These are phyloP conservation scores for Machimus atricapillus DNA, from an alignment of 2,888 invertebrate species.

Conservation along the genomic window DNA sequence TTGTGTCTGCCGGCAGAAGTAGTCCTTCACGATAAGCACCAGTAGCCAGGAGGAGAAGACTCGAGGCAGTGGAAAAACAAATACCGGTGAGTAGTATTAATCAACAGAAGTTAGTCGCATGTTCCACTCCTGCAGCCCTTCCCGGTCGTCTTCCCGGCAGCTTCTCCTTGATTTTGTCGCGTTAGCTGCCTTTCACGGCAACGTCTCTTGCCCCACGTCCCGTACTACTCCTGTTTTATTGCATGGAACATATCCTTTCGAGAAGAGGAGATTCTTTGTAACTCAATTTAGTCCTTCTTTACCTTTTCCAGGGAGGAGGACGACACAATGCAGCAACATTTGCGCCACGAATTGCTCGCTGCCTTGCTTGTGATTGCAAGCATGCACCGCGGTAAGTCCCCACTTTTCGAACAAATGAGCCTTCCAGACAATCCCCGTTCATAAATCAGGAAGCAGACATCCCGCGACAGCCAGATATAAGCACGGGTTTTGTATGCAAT, in stretches of 20 bases:
- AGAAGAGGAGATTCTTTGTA: conserved; percentile 4
- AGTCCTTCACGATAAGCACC: conserved; percentile 24
- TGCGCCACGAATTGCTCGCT: conserved; percentile 33
- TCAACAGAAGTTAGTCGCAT: conserved; percentile 8
- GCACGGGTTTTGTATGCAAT: neutral
- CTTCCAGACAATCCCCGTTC: conserved; percentile 19
- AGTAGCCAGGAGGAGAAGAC: conserved; percentile 1
- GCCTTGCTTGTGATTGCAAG: conserved; percentile 22
- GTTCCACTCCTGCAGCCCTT: neutral
- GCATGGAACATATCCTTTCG: neutral
- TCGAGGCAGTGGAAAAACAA: conserved; percentile 12
- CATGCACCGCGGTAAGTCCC: conserved; percentile 39
- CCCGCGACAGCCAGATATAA: conserved; percentile 3
- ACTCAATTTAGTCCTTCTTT: conserved; percentile 26
- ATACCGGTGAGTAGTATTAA: conserved; percentile 35
- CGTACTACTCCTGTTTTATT: neutral
- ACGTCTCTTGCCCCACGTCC: neutral
- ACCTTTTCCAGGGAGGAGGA: conserved; percentile 5
- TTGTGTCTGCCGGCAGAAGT: conserved; percentile 20
- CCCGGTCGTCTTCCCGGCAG: neutral
- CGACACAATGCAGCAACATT: conserved; percentile 35
- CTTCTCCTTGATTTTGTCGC: conserved; percentile 1
- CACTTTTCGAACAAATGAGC: conserved; percentile 25
- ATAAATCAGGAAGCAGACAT: conserved; percentile 38
- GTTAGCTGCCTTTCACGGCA: neutral